Percentiles rank a stretch among this genome's conserved stretches.
Evolutionary conservation across 2,113 vertebrate species (phyloP).

Genomic region (Panthera uncia): DNA sequence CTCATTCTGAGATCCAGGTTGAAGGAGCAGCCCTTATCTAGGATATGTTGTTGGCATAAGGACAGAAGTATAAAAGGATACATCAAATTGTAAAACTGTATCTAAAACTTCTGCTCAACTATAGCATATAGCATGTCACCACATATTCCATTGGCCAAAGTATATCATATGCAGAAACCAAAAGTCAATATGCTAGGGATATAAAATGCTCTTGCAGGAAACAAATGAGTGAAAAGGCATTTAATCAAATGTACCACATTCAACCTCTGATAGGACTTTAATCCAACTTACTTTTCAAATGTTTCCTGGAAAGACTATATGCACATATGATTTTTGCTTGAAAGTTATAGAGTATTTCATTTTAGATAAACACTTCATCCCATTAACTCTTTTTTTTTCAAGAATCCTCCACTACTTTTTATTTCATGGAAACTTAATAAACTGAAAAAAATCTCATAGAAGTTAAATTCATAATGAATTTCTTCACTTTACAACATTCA

Average conservation of each 20-base stretch:
- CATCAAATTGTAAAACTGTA: background rate
- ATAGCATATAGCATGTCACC: background rate
- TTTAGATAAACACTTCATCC: background rate
- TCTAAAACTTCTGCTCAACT: background rate
- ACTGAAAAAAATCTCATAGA: background rate
- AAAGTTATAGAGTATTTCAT: background rate
- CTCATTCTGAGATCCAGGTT: background rate
- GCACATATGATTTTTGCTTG: background rate
- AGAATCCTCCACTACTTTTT: background rate
- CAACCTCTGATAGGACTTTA: constrained; percentile 16
- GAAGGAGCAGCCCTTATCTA: background rate
- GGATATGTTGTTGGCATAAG: background rate
- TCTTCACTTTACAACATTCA: constrained; percentile 37
- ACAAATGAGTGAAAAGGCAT: background rate
- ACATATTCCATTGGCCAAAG: background rate
- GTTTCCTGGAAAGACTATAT: background rate
- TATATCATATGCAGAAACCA: background rate
- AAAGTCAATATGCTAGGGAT: background rate
- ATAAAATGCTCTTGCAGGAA: background rate
- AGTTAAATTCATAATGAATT: constrained; percentile 1
- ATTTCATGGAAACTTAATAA: background rate
- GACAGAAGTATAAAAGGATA: background rate
- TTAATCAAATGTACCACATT: background rate
- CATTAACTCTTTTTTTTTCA: constrained; percentile 13
- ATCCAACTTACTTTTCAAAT: background rate